Conservation (phyloP, 2,113 vertebrate species). For the Ammodytes dubius region DNA sequence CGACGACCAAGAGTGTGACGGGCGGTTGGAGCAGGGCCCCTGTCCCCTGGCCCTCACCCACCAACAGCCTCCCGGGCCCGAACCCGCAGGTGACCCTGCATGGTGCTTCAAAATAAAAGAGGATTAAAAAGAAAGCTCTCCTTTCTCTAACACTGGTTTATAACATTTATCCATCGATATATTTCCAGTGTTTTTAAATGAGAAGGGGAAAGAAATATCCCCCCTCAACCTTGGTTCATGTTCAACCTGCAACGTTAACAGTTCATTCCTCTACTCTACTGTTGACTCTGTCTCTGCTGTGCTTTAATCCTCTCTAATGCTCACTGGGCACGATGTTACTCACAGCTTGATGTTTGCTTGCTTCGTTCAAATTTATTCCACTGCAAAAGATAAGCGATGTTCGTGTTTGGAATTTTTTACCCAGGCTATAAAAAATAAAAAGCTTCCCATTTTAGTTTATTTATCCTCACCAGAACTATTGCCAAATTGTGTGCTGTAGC, state of each 20-base stretch:
- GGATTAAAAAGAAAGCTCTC: slow-evolving; percentile 16
- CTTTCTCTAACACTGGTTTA: background rate
- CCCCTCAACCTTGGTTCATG: slow-evolving; percentile 7
- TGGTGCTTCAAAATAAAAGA: slow-evolving; percentile 39
- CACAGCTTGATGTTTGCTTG: slow-evolving; percentile 35
- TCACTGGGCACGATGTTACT: slow-evolving; percentile 23
- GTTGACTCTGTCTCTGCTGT: slow-evolving; percentile 57
- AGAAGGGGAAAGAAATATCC: slow-evolving; percentile 6
- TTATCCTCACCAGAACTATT: background rate
- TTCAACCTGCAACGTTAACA: slow-evolving; percentile 6
- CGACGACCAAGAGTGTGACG: slow-evolving; percentile 75
- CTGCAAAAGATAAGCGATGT: slow-evolving; percentile 30
- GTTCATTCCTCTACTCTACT: slow-evolving; percentile 48
- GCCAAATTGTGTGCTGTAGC: background rate
- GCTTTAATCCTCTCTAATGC: slow-evolving; percentile 57
- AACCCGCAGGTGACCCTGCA: slow-evolving; percentile 92
- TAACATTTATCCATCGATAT: background rate
- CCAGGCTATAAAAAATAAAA: slow-evolving; percentile 7
- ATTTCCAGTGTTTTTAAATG: background rate
- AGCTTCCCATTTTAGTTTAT: background rate
- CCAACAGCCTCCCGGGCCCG: slow-evolving; percentile 83
- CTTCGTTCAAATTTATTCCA: slow-evolving; percentile 23
- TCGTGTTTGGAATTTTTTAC: background rate
- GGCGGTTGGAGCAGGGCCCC: slow-evolving; percentile 39
- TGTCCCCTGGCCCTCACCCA: slow-evolving; percentile 83